Conservation (phyloP, 1,140 invertebrate genomes). For the Drosophila elegans region DNA sequence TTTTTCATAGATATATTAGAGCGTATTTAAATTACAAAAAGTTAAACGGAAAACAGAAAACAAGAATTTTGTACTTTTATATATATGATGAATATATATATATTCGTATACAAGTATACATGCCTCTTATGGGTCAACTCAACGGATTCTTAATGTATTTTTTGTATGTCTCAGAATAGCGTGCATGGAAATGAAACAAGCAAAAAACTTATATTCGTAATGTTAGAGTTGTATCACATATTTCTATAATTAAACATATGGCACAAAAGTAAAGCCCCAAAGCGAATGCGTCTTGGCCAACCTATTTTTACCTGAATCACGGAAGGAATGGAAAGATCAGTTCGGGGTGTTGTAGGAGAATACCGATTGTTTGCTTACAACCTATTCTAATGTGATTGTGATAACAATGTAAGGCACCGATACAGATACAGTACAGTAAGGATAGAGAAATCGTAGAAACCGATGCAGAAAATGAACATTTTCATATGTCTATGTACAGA, state of each 20-base stretch:
- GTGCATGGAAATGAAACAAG: not conserved
- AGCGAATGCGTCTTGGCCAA: slow-evolving; percentile 9
- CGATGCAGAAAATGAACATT: slow-evolving; percentile 9
- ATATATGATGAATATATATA: slow-evolving; percentile 55
- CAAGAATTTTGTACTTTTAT: slow-evolving; percentile 72
- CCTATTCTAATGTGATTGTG: slow-evolving; percentile 65
- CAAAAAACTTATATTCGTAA: slow-evolving; percentile 28
- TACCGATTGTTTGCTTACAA: slow-evolving; percentile 48
- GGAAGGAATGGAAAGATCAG: slow-evolving; percentile 3
- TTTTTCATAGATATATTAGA: slow-evolving; percentile 56
- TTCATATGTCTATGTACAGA: slow-evolving; percentile 24
- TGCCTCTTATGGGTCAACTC: slow-evolving; percentile 27
- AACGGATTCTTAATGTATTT: slow-evolving; percentile 57
- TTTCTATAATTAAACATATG: slow-evolving; percentile 21
- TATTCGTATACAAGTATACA: slow-evolving; percentile 33
- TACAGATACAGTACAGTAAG: slow-evolving; percentile 1
- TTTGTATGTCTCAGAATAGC: slow-evolving; percentile 37
- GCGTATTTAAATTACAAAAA: slow-evolving; percentile 17
- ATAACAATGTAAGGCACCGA: slow-evolving; percentile 65
- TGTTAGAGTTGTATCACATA: slow-evolving; percentile 36
- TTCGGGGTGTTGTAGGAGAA: not conserved
- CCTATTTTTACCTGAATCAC: slow-evolving; percentile 26
- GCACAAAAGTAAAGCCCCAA: slow-evolving; percentile 25
- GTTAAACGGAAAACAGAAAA: slow-evolving; percentile 1
- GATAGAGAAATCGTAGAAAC: slow-evolving; percentile 1